Percentiles rank a stretch among this genome's conserved stretches.
phyloP scores from a whole-genome alignment of 2,797 vertebrate genomes.

The Phataginus tetradactyla region DNA sequence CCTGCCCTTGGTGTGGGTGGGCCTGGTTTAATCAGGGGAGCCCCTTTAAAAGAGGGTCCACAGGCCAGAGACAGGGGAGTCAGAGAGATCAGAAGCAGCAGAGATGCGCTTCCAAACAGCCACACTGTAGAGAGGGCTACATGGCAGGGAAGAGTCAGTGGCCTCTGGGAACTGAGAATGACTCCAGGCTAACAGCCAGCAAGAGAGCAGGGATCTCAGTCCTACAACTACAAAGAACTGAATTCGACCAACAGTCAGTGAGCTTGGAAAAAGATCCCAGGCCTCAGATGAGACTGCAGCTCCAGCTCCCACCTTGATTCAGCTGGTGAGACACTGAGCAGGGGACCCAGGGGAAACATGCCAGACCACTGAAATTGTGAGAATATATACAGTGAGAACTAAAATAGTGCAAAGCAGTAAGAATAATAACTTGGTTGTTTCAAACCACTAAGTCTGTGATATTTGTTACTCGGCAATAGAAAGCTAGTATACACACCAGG shows the following conservation, averaged over 20 bases:
- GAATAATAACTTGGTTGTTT: background rate
- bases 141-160: background rate
- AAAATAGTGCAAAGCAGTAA: no score
- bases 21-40: background rate
- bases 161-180: background rate
- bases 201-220: background rate
- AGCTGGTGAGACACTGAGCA: background rate
- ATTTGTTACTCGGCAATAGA: background rate
- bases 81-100: background rate
- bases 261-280: background rate
- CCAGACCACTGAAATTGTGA: background rate
- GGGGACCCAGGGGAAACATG: background rate
- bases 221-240: background rate
- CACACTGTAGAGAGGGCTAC: background rate
- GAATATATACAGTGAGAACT: no score
- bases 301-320: background rate
- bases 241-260: background rate
- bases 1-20: background rate
- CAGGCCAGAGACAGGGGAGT: background rate
- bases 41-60: background rate
- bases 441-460: background rate
- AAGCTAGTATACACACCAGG: background rate
- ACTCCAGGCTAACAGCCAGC: background rate
- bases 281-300: background rate
- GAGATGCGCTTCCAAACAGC: background rate